Evolutionary conservation across 2,797 vertebrate species (phyloP), one percentile per base, ranked within the genome.

Genomic region (Bovichtus diacanthus): DNA sequence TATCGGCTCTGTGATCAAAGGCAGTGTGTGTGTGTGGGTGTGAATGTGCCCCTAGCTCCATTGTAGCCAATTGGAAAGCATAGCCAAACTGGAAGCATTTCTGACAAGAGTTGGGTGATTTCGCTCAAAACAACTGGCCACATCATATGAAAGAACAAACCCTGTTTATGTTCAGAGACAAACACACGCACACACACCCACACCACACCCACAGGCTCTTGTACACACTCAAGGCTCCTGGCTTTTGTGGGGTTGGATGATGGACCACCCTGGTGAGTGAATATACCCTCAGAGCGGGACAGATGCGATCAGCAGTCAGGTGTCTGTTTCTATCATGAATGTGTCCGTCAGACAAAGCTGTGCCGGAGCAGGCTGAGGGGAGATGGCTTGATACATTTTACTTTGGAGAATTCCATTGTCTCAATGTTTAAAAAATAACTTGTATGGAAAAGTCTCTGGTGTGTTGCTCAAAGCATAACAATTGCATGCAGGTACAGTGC

Each of bases 31-130:
- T 80, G 87, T 55, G 78, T 55, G 87, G 67, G 84, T 89, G 90
- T 93, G 90, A 93, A 91, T 91, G 85, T 71, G 85, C 91, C 92
- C 91, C 85, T 80, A 91, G 86, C 82, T 83, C 79, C 43, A 62
- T 88, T 90, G 91, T 94, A 87, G 83, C 89, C 76, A 75, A 51
- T 89, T 87, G n/a, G n/a, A n/a, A n/a, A n/a, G n/a, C n/a, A n/a
- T n/a, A n/a, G 87, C 70, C n/a, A 86, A 85, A 84, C 75, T 83
- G 78, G 76, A 82, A 83, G 87, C 73, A 41, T 83, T 73, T 75
- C 74, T 87, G 85, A 91, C 88, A 89, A 92, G 81, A 78, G 82
- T 84, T 84, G 83, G 82, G 56, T 92, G 90, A 92, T 90, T 88
- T 87, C 63, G 86, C 76, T 21, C 85, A 91, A 90, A 94, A 91